These are phyloP conservation scores for Oryzias curvinotus DNA, from an alignment of 2,113 vertebrate genomes.

Conservation along the genomic window DNA sequence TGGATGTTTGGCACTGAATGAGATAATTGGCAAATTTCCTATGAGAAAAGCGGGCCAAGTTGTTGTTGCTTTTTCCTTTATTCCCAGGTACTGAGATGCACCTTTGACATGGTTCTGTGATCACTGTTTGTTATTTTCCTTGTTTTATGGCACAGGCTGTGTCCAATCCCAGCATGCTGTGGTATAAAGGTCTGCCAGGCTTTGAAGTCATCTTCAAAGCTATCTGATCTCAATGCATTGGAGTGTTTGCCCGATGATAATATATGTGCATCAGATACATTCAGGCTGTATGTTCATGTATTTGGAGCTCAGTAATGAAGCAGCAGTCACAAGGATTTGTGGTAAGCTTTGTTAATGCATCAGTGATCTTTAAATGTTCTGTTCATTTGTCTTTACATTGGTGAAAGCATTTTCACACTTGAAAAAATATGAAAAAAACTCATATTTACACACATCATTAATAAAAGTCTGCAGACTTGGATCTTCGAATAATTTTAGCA, in stretches of 20 bases:
- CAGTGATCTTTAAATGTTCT: neutral
- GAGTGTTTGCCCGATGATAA: neutral
- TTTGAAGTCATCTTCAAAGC: slow-evolving; percentile 52
- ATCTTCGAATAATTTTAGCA: no score
- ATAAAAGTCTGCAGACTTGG: no score
- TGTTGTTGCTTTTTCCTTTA: slow-evolving; percentile 2
- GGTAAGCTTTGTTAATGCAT: slow-evolving; percentile 10
- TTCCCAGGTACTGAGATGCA: neutral
- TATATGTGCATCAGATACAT: slow-evolving; percentile 5
- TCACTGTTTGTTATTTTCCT: neutral
- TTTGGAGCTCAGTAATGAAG: slow-evolving; percentile 3
- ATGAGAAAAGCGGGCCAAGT: neutral
- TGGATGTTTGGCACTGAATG: no score
- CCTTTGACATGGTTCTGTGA: slow-evolving; percentile 10
- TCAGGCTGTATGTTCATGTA: slow-evolving; percentile 5
- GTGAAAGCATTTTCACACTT: no score
- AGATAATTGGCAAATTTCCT: no score
- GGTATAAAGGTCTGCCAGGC: slow-evolving; percentile 27
- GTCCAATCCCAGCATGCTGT: slow-evolving; percentile 14
- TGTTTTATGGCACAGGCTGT: slow-evolving; percentile 1
- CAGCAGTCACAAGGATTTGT: slow-evolving; percentile 1
- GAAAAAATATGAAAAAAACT: no score
- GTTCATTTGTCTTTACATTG: neutral
- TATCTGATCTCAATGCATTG: slow-evolving; percentile 13
- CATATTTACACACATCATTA: no score